Base-by-base conservation (phyloP, 23 tunicate species). In the Trididemnum miniatum region DNA sequence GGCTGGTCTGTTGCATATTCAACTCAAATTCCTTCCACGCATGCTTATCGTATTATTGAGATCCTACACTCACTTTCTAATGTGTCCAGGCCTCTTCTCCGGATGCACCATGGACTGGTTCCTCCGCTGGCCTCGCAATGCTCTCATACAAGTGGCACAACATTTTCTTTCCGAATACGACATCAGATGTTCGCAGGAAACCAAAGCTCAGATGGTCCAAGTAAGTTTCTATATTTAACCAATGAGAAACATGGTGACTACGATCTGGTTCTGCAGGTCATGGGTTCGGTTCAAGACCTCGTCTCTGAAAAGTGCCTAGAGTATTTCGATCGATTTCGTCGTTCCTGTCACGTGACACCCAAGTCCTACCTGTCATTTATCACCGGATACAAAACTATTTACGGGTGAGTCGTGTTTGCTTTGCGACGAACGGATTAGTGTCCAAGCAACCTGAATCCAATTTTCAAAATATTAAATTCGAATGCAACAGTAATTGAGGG, bases 101-200 rank as follows among this genome's bases (percentile, higher is more conserved):
- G 95, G 95, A 7, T 89, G 95, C 85, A 89, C 95, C 60, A 89
- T 89, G 95, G 89, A 89, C 75, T 89, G 95, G 95, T 89, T 89
- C 76, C 78, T 89, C 26, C 75, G 95, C 20, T 89, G 95, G 95
- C 95, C 95, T 0, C 84, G 88, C 12, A 60, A 89, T 28, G 95
- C 95, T 3, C 82, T 89, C 35, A 84, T 89, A 34, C 95, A 89
- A 79, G 95, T 89, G 20, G 95, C 95, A 76, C 85, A 77, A 31
- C 85, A 80, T 39, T 89, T 89, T 74, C 51, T 89, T 36, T 73
- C 91, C 54, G 82, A 80, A 0, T 83, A 78, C 71, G 80, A 89
- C 44, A 74, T 89, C 81, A 84, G 84, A 59, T 84, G 88, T 39
- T 33, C 89, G 3, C 76, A 78, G 23, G 95, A 89, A 65, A 84